Evolutionary conservation across 2,113 vertebrate genomes (phyloP), one percentile per base, ranked within the genome.

Genomic region (Notarius lentiginosus): DNA sequence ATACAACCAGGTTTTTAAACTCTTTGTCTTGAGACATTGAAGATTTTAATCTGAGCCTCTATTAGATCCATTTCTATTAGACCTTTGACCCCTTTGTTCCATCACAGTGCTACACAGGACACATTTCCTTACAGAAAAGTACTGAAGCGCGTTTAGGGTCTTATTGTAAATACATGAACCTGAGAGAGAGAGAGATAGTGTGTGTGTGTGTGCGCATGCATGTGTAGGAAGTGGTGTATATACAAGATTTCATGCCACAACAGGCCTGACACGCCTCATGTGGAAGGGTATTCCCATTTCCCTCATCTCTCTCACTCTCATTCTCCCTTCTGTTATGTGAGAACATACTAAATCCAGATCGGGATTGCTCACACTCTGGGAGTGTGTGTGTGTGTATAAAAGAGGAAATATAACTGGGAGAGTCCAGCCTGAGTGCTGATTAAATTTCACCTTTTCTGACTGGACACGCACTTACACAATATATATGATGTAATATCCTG

Each of bases 311-410:
- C 77, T 68, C 70, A 34, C 11, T 11, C 83, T 77, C 58, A 82
- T 75, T 70, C 79, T 76, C 56, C 9, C 75, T 79, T 14, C 51
- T 79, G n/a, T 79, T 30, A 79, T 9, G 51, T 79, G 12, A 79
- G 6, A 30, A 75, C 30, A 34, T 82, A 51, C 76, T 41, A 55
- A 65, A 89, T 83, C 77, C 3, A 55, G 81, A 77, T 53, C 20
- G 30, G 17, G 30, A 53, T 87, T 81, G 83, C 53, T 89, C 89
- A 89, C 11, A 2, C 11, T 55, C 53, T 63, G 34, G 86, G 83
- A 89, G 87, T 87, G 86, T 34, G 76, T 34, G 60, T 61, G 66
- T 56, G 80, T 90, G 91, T 92, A 68, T 90, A 89, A 91, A 41
- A 58, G 65, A 81, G 56, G 49, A 85, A 85, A 83, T 87, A 47